Base-by-base conservation (phyloP, 2,113 vertebrate species). In the Dasypus novemcinctus region DNA sequence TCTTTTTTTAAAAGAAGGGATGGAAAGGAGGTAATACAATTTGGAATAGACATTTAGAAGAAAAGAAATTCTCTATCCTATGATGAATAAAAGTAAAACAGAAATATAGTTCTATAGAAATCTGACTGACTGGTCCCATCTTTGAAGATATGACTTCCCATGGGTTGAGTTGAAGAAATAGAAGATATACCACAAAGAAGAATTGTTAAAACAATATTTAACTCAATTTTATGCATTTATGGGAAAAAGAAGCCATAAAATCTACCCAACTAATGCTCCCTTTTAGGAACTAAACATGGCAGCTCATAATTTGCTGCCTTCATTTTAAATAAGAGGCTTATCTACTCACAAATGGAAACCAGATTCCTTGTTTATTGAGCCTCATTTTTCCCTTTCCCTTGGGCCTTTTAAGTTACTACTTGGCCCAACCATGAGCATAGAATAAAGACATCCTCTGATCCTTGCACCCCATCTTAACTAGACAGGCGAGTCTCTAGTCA, bases 31-130 rank as follows among this genome's bases (percentile, higher is more conserved):
- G 41, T 89, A 71, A 81, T 63, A n/a, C 14, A 71, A 57, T 87
- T 93, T 87, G 27, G 31, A 95, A 92, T 27, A 69, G 23, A 84
- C 15, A 75, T 79, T 80, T 94, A 88, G n/a, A 88, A 93, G 43
- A 87, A 91, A 84, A 61, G 17, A 46, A 46, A 23, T 69, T 95
- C 41, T 92, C 31, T 84, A 5, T 61, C 18, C n/a, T 64, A 36
- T 18, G 21, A 46, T 69, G 31, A 61, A n/a, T 90, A 81, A 38
- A 49, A 92, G 36, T 41, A 52, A 93, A 68, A 43, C 1, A 92
- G 9, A 89, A 72, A 63, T 68, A 49, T 0, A 92, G 10, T 78
- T 90, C 64, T 61, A 10, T 49, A 87, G 64, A 75, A 94, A 85
- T 78, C 23, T 74, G 15, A 54, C 29, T 43, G 38, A 79, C 20